Evolutionary conservation across 1,140 invertebrate species (phyloP).

Genomic region (Drosophila setifemur): DNA sequence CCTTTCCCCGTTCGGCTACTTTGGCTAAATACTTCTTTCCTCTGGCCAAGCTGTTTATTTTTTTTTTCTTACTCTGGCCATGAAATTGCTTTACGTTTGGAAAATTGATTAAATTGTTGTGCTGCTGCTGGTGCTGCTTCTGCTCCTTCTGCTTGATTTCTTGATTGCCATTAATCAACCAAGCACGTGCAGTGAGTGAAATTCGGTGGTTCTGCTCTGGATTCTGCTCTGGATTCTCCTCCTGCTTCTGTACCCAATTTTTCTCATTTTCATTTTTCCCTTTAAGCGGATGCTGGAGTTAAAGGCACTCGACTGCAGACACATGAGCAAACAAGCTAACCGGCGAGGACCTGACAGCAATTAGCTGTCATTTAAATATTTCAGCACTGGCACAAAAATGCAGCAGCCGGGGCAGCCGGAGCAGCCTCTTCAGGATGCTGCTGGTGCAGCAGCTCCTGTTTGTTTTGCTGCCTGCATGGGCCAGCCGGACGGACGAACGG

Average conservation of each 20-base stretch:
- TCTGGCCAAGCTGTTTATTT: too few relatives aligned
- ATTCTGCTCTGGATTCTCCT: too few relatives aligned
- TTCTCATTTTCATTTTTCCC: not conserved
- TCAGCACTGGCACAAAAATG: conserved; percentile 69
- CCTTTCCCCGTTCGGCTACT: not conserved
- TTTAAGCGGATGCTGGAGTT: conserved; percentile 2
- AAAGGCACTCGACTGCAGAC: conserved; percentile 60
- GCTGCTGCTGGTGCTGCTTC: conserved; percentile 25
- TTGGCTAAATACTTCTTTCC: conserved; percentile 6
- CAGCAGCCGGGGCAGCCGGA: too few relatives aligned
- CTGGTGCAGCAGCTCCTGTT: conserved; percentile 8
- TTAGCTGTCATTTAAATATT: conserved; percentile 81
- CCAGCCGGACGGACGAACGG: not conserved
- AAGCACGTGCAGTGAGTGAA: conserved; percentile 48
- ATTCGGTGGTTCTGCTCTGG: conserved; percentile 23
- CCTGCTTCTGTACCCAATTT: too few relatives aligned
- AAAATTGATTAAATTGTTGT: conserved; percentile 79
- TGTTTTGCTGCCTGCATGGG: conserved; percentile 29
- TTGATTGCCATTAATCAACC: conserved; percentile 78
- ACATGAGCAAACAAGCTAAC: conserved; percentile 64
- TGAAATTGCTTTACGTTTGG: conserved; percentile 72
- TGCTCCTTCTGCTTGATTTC: conserved; percentile 47
- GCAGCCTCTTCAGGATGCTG: conserved; percentile 21
- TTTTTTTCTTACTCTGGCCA: conserved; percentile 27
- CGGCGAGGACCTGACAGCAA: conserved; percentile 51